phyloP scores from a whole-genome alignment of 1,140 invertebrate genomes.

The Druon quercuslanigerum region DNA sequence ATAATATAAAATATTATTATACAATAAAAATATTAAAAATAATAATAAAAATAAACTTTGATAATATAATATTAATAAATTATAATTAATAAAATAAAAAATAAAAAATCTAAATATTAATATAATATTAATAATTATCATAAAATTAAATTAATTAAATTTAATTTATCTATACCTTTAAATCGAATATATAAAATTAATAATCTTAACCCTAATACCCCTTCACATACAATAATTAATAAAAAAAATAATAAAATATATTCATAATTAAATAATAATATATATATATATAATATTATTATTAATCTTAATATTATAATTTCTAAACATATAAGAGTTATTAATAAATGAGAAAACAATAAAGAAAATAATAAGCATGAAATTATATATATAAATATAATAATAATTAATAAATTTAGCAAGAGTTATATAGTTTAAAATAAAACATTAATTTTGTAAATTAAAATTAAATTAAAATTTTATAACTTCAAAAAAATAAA shows the following conservation, averaged over 20 bases:
- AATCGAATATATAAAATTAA: conserved; percentile 77
- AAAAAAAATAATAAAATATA: conserved; percentile 75
- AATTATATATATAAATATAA: no score
- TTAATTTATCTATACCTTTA: conserved; percentile 77
- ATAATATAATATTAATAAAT: conserved; percentile 44
- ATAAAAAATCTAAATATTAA: conserved; percentile 54
- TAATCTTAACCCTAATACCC: conserved; percentile 77
- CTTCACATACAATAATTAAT: conserved; percentile 78
- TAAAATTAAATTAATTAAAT: conserved; percentile 75
- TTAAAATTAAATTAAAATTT: conserved; percentile 65
- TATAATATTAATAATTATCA: conserved; percentile 70
- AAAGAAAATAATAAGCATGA: no score
- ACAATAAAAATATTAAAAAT: no score
- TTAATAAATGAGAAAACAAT: no score
- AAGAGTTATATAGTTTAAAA: no score
- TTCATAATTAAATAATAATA: conserved; percentile 69
- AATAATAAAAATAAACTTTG: no score
- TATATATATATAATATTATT: no score
- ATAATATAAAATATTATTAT: no score
- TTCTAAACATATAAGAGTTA: no score
- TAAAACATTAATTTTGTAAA: conserved; percentile 58
- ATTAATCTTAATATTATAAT: no score
- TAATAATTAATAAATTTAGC: no score
- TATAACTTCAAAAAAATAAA: conserved; percentile 77
- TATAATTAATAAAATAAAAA: conserved; percentile 69